Base-by-base conservation (phyloP, 2,888 invertebrate species). In the Drosophila yooni region DNA sequence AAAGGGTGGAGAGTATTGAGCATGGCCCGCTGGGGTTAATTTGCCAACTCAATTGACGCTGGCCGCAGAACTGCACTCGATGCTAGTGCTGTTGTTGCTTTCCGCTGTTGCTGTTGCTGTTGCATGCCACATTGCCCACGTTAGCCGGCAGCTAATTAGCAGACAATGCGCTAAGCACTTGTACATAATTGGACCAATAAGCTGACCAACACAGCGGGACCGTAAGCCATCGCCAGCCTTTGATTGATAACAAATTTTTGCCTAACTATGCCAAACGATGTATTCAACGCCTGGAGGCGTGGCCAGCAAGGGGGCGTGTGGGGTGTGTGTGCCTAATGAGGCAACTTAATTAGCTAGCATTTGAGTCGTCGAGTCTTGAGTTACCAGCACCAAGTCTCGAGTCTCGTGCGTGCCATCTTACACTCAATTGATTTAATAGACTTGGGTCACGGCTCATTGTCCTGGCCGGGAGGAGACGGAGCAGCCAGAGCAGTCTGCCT, bases 401-500 rank as follows among this genome's bases (percentile, higher is more conserved):
- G 71, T 70, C 77, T 68, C 79, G 76, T 81, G 77, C 77, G 78
- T 88, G 83, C 80, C 79, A 83, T 81, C 88, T 85, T 89, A 88
- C 87, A 88, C 88, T 86, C 85, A 87, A 89, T 89, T 89, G 87
- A 89, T 87, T 87, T 87, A 87, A 89, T 87, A 81, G 83, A 74
- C 75, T 79, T 61, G 79, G 78, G 78, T 79, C 80, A 79, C 58
- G 78, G 78, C 78, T 79, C 79, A 79, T 79, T 73, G 76, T 74
- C 50, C 69, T 52, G 60, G 52, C 52, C 29, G 54, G 29, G 27
- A 29, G 29, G 13, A 27, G 27, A 11, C 3, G 13, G 13, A 51
- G 34, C 36, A 2, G 25, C 7, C 15, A n/a, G 38, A 38, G 38
- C 11, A 27, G 38, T 54, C 11, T 13, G 48, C 21, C 34, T 46